These are phyloP conservation scores for Pollachius pollachius DNA, from an alignment of 2,113 vertebrate species.

Conservation along the genomic window DNA sequence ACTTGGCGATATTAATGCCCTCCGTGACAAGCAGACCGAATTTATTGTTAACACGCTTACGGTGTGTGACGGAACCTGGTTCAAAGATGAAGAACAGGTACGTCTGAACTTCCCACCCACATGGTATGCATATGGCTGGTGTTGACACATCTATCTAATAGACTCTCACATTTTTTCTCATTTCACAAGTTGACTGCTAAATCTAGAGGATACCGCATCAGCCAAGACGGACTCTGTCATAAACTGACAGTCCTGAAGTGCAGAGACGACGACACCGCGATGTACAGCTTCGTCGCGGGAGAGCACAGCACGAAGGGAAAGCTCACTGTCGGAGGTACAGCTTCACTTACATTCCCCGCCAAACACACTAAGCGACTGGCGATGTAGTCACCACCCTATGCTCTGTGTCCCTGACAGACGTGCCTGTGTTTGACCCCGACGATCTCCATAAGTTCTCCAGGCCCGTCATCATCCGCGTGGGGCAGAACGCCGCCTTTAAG, in stretches of 20 bases:
- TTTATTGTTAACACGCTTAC: constrained; percentile 68
- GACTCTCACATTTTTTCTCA: not conserved
- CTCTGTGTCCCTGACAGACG: constrained; percentile 55
- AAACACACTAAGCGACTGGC: not conserved
- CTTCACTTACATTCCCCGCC: not conserved
- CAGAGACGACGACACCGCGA: constrained; percentile 67
- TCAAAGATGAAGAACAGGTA: constrained; percentile 81
- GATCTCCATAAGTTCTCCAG: constrained; percentile 75
- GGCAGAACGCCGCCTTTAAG: constrained; percentile 76
- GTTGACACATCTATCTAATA: not conserved
- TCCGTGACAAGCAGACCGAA: constrained; percentile 62
- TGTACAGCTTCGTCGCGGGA: constrained; percentile 75
- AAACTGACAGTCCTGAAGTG: constrained; percentile 66
- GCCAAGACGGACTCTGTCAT: constrained; percentile 69
- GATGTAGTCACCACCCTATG: not conserved
- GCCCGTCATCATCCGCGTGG: constrained; percentile 78
- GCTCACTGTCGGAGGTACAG: constrained; percentile 65
- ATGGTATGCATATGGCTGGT: not conserved
- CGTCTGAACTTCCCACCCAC: not conserved
- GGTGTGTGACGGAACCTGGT: constrained; percentile 71
- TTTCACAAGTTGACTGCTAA: constrained; percentile 64
- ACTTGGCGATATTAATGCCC: constrained; percentile 65
- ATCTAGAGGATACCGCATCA: constrained; percentile 47
- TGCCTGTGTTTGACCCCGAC: constrained; percentile 76
- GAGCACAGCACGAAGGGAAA: constrained; percentile 60